Percentiles rank a stretch among this genome's conserved stretches.
Conservation (phyloP, 1,140 invertebrate species). For the Scylla paramamosain region DNA sequence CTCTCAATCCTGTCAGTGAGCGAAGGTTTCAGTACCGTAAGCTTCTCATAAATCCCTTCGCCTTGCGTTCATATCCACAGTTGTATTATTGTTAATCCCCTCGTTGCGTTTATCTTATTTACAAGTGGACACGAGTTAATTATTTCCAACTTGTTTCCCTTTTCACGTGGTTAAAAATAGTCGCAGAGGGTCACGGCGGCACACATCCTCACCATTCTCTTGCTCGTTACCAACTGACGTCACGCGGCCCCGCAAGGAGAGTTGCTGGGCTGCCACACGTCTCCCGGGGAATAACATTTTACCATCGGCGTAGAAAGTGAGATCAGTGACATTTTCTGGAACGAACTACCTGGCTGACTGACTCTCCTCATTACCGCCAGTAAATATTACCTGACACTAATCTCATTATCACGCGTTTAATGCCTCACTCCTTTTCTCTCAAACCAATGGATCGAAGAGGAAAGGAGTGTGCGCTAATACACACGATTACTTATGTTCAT, state of each 20-base stretch:
- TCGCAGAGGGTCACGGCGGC: background rate
- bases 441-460: background rate
- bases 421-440: background rate
- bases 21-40: background rate
- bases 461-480: background rate
- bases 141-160: background rate
- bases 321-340: constrained; percentile 13
- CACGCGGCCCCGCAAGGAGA: background rate
- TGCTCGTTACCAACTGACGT: background rate
- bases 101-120: background rate
- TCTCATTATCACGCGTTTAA: background rate
- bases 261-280: background rate
- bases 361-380: background rate
- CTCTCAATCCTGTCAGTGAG: background rate
- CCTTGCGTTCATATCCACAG: background rate
- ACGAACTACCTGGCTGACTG: background rate
- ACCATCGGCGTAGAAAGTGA: background rate
- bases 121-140: background rate
- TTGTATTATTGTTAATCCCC: background rate
- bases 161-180: background rate
- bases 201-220: background rate
- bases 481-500: background rate
- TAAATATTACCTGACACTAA: background rate
- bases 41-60: background rate
- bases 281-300: background rate